Conservation (phyloP, 2,113 vertebrate species). For the Chaetodon trifascialis region DNA sequence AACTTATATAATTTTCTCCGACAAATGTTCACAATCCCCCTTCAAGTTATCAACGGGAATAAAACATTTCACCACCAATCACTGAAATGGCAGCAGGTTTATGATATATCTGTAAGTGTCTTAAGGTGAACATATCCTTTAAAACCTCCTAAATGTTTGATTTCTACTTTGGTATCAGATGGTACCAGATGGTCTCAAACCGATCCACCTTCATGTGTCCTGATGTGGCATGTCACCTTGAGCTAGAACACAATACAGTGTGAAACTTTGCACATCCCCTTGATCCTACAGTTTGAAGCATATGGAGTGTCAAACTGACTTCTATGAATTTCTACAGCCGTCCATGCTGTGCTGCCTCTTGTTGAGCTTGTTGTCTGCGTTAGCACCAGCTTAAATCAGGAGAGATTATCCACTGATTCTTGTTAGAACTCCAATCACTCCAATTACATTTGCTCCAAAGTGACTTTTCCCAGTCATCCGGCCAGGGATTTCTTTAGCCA, state of each 20-base stretch:
- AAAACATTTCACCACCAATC: no score
- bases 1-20: neutral
- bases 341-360: constrained; percentile 14
- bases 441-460: constrained; percentile 96
- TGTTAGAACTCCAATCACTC: constrained; percentile 90
- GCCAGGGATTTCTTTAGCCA: constrained; percentile 92
- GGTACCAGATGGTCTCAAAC: no score
- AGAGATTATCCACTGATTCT: constrained; percentile 74
- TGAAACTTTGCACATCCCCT: constrained; percentile 14
- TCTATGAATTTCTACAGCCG: constrained; percentile 29
- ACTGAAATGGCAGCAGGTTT: neutral
- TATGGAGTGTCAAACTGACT: neutral
- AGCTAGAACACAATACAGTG: neutral
- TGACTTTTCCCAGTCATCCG: constrained; percentile 91
- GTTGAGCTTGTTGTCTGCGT: constrained; percentile 54
- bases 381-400: constrained; percentile 57
- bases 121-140: neutral
- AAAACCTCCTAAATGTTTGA: neutral
- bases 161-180: neutral
- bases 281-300: neutral
- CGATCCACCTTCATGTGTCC: neutral
- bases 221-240: constrained; percentile 1
- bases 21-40: neutral
- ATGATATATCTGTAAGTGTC: neutral
- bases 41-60: no score